Conservation (phyloP, 2,888 invertebrate genomes). For the Archaeoteleia sp. region DNA sequence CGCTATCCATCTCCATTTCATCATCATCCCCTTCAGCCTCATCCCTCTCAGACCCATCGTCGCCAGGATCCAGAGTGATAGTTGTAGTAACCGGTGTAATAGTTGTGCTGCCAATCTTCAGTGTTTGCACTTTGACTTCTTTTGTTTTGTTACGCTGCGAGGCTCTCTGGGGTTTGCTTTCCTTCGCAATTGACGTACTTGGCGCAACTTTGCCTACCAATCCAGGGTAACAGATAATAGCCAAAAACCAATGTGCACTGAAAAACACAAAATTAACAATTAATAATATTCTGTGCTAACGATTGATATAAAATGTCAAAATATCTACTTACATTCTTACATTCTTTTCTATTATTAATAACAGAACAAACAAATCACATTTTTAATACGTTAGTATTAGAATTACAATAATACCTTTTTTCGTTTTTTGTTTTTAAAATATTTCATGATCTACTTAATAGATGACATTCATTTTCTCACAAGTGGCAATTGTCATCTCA, state of each 20-base stretch:
- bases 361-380: too few species aligned
- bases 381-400: too few species aligned
- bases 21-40: conserved; percentile 90
- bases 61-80: conserved; percentile 80
- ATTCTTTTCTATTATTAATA: too few species aligned
- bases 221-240: conserved; percentile 95
- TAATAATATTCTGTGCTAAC: too few species aligned
- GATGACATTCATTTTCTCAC: too few species aligned
- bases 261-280: too few species aligned
- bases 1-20: conserved; percentile 77
- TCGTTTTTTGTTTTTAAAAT: too few species aligned
- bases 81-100: conserved; percentile 73
- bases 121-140: conserved; percentile 76
- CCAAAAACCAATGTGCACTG: conserved; percentile 96
- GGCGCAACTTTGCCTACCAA: conserved; percentile 81
- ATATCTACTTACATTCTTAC: too few species aligned
- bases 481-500: too few species aligned
- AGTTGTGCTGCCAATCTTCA: conserved; percentile 81
- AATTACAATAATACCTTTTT: too few species aligned
- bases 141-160: conserved; percentile 64
- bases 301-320: too few species aligned
- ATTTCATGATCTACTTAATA: too few species aligned
- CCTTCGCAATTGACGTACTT: conserved; percentile 77
- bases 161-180: conserved; percentile 71
- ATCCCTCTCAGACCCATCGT: conserved; percentile 84